phyloP scores from a whole-genome alignment of 2,113 vertebrate species.

The Hydrochoerus hydrochaeris region DNA sequence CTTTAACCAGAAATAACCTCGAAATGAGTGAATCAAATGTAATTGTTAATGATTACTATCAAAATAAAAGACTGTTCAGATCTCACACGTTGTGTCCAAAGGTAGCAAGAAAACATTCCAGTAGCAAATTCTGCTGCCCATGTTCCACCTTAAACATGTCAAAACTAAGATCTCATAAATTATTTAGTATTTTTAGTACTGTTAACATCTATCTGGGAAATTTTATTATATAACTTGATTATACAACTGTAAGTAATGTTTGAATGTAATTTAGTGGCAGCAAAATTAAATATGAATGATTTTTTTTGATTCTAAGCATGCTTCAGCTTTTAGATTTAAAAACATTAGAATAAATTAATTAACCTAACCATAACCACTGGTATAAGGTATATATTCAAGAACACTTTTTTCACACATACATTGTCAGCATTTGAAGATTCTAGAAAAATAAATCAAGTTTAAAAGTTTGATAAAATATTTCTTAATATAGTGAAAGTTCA shows the following conservation, averaged over 20 bases:
- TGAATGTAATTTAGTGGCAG: background rate
- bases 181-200: background rate
- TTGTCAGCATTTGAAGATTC: background rate
- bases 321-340: conserved; percentile 24
- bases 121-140: too few species aligned
- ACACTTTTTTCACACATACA: background rate
- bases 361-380: background rate
- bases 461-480: background rate
- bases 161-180: background rate
- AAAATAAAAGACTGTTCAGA: background rate
- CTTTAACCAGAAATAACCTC: background rate
- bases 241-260: background rate
- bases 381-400: background rate
- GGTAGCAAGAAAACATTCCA: too few species aligned
- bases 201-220: background rate
- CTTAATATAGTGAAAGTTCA: background rate
- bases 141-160: too few species aligned
- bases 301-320: background rate
- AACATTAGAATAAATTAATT: background rate
- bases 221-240: background rate
- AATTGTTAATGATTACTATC: background rate
- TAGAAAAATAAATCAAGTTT: background rate
- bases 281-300: conserved; percentile 49
- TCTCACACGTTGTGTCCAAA: background rate
- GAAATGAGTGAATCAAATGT: background rate